Conservation (phyloP, 2,797 vertebrate species). For the Enteromius argenteus region DNA sequence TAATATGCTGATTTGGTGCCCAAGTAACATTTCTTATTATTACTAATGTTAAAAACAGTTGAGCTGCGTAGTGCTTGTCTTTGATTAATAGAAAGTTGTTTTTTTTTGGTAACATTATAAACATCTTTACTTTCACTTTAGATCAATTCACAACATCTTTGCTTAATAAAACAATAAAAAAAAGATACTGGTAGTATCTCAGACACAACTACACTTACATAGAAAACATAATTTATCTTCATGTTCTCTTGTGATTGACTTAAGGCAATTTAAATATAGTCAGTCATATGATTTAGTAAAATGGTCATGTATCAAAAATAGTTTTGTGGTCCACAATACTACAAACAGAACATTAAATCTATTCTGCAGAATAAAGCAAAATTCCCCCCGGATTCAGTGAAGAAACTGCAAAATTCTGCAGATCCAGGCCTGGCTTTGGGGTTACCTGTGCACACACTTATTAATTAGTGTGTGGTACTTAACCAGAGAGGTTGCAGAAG, state of each 20-base stretch:
- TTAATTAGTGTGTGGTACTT: constrained; percentile 51
- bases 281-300: neutral
- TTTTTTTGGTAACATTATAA: neutral
- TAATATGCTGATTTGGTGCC: neutral
- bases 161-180: neutral
- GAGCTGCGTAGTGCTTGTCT: neutral
- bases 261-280: neutral
- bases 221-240: neutral
- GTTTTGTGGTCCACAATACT: neutral
- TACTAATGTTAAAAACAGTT: neutral
- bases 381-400: neutral
- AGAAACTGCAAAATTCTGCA: neutral
- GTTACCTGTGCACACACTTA: constrained; percentile 14
- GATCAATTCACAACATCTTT: neutral
- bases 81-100: neutral
- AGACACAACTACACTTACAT: neutral
- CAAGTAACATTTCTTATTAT: neutral
- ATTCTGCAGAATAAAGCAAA: neutral
- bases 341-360: neutral
- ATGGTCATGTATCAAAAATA: neutral
- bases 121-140: neutral
- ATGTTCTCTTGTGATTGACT: neutral
- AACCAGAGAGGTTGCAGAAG: constrained; percentile 63
- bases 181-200: neutral
- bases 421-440: neutral